phyloP scores from a whole-genome alignment of 2,113 vertebrate genomes.

The Sinocyclocheilus maitianheensis region DNA sequence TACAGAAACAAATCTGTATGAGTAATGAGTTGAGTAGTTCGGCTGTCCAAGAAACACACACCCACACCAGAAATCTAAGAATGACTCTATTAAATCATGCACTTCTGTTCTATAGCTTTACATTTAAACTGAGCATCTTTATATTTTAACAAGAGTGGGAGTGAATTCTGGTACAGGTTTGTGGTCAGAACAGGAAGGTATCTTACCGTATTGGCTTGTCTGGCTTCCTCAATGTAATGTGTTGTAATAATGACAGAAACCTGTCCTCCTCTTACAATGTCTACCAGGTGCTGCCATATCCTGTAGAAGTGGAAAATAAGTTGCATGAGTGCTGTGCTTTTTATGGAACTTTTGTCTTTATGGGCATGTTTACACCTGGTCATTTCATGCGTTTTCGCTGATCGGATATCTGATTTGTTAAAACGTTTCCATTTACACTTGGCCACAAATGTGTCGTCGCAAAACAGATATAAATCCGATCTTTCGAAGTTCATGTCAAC shows the following conservation, averaged over 20 bases:
- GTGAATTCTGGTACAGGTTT: not conserved
- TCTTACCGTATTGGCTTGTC: slow-evolving; percentile 79
- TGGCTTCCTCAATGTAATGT: slow-evolving; percentile 81
- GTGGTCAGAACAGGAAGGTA: not conserved
- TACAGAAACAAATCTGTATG: not conserved
- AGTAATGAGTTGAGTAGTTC: not conserved
- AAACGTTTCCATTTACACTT: no score
- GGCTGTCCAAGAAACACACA: not conserved
- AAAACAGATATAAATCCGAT: no score
- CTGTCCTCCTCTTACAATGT: slow-evolving; percentile 77
- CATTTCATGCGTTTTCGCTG: no score
- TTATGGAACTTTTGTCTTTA: not conserved
- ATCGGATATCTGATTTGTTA: no score
- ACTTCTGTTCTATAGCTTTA: not conserved
- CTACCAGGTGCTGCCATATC: slow-evolving; percentile 81
- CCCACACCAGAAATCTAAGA: not conserved
- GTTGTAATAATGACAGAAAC: slow-evolving; percentile 82
- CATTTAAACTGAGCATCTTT: not conserved
- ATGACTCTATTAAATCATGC: not conserved
- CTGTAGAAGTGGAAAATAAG: not conserved
- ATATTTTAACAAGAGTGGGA: not conserved
- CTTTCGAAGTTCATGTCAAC: no score
- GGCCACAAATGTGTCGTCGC: no score
- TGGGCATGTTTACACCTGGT: no score
- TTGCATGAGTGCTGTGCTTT: not conserved